phyloP scores from a whole-genome alignment of 1,140 invertebrate genomes.

The Forficula auricularia region DNA sequence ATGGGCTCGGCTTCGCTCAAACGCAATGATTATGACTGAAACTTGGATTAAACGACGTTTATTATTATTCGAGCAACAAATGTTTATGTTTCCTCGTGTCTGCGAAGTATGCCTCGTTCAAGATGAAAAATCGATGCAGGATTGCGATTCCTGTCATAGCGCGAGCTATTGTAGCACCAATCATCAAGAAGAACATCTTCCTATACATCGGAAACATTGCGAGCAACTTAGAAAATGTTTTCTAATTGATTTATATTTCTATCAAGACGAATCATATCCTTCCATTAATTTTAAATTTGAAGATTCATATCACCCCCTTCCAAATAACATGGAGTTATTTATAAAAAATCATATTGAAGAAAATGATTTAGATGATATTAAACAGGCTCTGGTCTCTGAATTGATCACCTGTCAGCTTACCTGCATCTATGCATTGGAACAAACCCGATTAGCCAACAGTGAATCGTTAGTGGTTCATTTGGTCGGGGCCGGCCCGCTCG shows the following conservation, averaged over 20 bases:
- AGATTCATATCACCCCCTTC: background rate
- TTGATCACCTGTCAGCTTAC: conserved; percentile 6
- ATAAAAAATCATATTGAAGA: conserved; percentile 3
- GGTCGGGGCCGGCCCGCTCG: conserved; percentile 5
- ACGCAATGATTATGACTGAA: conserved; percentile 4
- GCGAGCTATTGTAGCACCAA: conserved; percentile 4
- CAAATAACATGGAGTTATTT: conserved; percentile 4
- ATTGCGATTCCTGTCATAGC: conserved; percentile 1
- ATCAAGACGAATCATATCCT: background rate
- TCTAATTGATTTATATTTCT: conserved; percentile 4
- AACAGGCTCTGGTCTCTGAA: conserved; percentile 5
- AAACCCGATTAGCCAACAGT: background rate
- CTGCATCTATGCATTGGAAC: conserved; percentile 2
- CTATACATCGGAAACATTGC: conserved; percentile 2
- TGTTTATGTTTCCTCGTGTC: conserved; percentile 8
- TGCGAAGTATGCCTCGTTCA: conserved; percentile 4
- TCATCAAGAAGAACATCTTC: background rate
- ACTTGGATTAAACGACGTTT: background rate
- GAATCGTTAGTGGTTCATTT: conserved; percentile 5
- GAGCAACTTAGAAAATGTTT: conserved; percentile 2
- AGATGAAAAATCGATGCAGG: background rate
- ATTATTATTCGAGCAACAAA: conserved; percentile 4
- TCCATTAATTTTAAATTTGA: background rate
- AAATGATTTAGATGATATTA: background rate
- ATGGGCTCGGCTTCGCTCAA: conserved; percentile 1